phyloP scores from a whole-genome alignment of 2,113 vertebrate genomes.

The Albula glossodonta region DNA sequence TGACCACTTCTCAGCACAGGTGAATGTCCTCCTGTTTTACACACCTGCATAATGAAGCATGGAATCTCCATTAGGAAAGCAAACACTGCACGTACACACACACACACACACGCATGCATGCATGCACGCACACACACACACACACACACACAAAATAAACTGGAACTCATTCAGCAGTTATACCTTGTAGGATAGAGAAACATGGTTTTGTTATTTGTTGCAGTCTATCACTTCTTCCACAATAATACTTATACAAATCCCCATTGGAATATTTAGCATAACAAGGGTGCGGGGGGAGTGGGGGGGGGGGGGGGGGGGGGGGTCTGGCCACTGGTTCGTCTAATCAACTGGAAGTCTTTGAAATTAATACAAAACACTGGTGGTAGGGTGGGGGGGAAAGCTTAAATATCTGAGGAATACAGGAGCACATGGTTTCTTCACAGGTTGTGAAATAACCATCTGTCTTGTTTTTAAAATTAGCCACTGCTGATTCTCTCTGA shows the following conservation, averaged over 20 bases:
- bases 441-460: not conserved
- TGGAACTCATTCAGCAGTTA: not conserved
- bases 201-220: not conserved
- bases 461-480: not conserved
- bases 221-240: not conserved
- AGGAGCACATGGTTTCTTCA: constrained; percentile 8
- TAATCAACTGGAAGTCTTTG: too few species aligned
- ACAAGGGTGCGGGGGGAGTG: not conserved
- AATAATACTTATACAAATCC: not conserved
- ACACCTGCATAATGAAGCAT: too few species aligned
- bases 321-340: too few species aligned
- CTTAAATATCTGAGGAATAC: constrained; percentile 5
- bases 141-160: not conserved
- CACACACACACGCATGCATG: too few species aligned
- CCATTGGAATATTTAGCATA: constrained; percentile 9
- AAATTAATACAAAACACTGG: not conserved
- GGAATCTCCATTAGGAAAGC: too few species aligned
- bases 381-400: not conserved
- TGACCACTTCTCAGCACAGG: too few species aligned
- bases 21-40: too few species aligned
- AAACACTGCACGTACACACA: too few species aligned
- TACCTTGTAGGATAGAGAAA: not conserved
- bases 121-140: too few species aligned
- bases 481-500: not conserved
- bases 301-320: too few species aligned